Base-by-base conservation (phyloP, 2,113 vertebrate genomes). In the Dicentrarchus labrax region DNA sequence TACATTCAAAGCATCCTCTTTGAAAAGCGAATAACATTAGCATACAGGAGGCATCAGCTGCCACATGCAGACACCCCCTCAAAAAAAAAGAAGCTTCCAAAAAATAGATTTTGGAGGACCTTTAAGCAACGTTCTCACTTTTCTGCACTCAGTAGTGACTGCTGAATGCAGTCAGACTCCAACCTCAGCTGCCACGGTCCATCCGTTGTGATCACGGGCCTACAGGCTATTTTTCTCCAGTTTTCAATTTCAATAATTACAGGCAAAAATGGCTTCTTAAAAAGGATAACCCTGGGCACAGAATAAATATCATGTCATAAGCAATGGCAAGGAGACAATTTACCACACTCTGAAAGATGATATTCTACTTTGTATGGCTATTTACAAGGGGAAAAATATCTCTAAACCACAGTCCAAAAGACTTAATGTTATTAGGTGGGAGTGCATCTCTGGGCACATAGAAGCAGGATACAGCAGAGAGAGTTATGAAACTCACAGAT, bases 161-260 rank as follows among this genome's bases (percentile, higher is more conserved):
- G 79, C 60, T 60, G 68, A 73, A 56, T 45, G 65, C 48, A 76
- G 50, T 54, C 76, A 47, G 50, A 68, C 69, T 56, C 19, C 19
- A 45, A 6, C 66, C 53, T 84, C 30, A 12, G 80, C 66, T 76
- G 82, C 65, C 43, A 57, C 0, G 1, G 64, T 80, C 53, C 60
- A 50, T 77, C 57, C 24, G 1, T 19, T 60, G 48, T 60, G 64
- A 83, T 50, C 73, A 0, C 60, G 50, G 53, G 62, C 51, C 54
- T 64, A 70, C 12, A 8, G 72, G 50, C 59, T 64, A 8, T 41
- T 43, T 78, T 83, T 22, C 70, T 74, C 4, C 9, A 50, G 2
- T 84, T 82, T 74, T 82, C 41, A 73, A 64, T 84, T 75, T 79
- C 50, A 86, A 59, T 80, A 90, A 90, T 86, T 82, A 76, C 64